Evolutionary conservation across 2,797 vertebrate species (phyloP).

Genomic region (Huso huso): DNA sequence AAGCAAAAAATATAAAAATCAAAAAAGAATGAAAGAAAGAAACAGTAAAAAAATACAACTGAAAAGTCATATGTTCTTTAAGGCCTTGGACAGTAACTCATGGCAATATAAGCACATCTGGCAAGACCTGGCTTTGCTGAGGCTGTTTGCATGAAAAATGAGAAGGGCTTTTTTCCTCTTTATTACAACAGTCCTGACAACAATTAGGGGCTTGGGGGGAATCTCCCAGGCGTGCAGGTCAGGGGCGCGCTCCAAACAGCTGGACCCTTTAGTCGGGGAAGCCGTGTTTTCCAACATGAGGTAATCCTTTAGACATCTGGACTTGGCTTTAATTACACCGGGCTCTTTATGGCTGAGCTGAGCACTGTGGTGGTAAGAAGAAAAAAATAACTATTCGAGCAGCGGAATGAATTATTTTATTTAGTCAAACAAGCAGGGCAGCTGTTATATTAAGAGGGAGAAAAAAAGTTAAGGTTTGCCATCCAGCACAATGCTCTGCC

Average conservation of each 20-base stretch:
- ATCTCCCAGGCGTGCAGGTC: constrained; percentile 43
- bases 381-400: constrained; percentile 19
- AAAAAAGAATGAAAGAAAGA: constrained; percentile 17
- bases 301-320: constrained; percentile 56
- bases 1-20: constrained; percentile 22
- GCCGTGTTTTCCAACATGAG: constrained; percentile 52
- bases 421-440: constrained; percentile 11
- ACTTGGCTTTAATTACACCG: constrained; percentile 62
- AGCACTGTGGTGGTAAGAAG: constrained; percentile 39
- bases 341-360: constrained; percentile 31
- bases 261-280: constrained; percentile 51
- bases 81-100: constrained; percentile 26
- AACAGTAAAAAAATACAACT: constrained; percentile 17
- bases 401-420: constrained; percentile 42
- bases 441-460: constrained; percentile 34
- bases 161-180: constrained; percentile 9
- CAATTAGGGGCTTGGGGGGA: constrained; percentile 29
- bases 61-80: constrained; percentile 30
- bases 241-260: constrained; percentile 44
- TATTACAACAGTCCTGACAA: constrained; percentile 25
- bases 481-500: constrained; percentile 11
- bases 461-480: constrained; percentile 33
- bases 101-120: constrained; percentile 29
- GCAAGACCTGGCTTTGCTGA: constrained; percentile 21
- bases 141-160: constrained; percentile 10